phyloP scores from a whole-genome alignment of 2,113 vertebrate species.

The Phoenicopterus ruber region DNA sequence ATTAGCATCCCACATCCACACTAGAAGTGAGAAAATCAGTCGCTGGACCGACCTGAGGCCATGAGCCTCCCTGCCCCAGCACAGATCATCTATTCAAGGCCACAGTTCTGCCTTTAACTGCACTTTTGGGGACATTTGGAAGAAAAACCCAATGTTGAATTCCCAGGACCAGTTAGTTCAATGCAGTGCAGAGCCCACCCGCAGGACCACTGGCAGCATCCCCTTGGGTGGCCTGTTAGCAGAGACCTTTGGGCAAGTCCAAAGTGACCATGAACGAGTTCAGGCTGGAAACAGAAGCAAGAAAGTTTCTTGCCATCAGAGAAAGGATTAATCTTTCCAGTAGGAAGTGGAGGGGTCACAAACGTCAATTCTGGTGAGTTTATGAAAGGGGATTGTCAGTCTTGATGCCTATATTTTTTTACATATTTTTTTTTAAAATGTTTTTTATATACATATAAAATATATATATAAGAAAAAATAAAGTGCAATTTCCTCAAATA shows the following conservation, averaged over 20 bases:
- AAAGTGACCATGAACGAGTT: background rate
- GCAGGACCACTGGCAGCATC: background rate
- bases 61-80: accelerated
- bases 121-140: background rate
- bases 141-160: background rate
- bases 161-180: background rate
- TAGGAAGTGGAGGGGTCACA: background rate
- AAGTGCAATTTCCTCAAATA: background rate
- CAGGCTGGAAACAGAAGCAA: background rate
- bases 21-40: background rate
- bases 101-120: background rate
- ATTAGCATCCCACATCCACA: background rate
- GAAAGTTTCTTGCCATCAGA: background rate
- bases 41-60: background rate
- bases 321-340: background rate
- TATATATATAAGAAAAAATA: background rate
- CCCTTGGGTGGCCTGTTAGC: background rate
- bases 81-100: background rate
- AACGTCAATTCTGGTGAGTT: background rate
- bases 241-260: background rate
- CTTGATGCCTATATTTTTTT: background rate
- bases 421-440: no score
- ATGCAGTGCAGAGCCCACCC: background rate
- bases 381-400: background rate
- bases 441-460: background rate